Conservation (phyloP, 2,797 vertebrate genomes). For the Podargus strigoides region DNA sequence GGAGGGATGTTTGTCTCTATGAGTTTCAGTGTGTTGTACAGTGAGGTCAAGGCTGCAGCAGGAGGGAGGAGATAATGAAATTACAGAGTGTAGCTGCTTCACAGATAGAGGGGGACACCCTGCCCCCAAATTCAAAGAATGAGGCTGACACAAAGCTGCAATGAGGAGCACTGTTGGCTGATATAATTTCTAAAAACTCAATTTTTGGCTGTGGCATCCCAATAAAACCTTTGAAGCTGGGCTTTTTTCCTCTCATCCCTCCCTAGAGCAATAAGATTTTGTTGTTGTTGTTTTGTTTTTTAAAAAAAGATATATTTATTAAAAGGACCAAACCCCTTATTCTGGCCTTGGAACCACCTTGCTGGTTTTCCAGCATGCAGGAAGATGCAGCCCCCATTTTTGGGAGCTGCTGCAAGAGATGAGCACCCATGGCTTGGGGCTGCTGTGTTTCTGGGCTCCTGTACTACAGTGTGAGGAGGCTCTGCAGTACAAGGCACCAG, state of each 20-base stretch:
- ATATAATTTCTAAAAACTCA: not conserved
- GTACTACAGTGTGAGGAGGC: not conserved
- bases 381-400: not conserved
- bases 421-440: not conserved
- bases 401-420: not conserved
- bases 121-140: not conserved
- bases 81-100: accelerated
- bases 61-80: not conserved
- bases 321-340: not conserved
- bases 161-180: not conserved
- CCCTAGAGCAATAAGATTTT: no score
- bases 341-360: not conserved
- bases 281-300: no score
- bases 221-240: not conserved
- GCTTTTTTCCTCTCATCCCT: not conserved
- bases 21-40: not conserved
- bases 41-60: not conserved
- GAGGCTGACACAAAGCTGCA: not conserved
- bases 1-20: no score
- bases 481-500: conserved; percentile 29
- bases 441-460: not conserved
- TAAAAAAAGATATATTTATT: not conserved
- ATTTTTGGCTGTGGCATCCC: not conserved
- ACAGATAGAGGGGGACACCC: accelerated
- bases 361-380: not conserved